Base-by-base conservation (phyloP, 2,888 invertebrate genomes). In the Callimorpha dominula region DNA sequence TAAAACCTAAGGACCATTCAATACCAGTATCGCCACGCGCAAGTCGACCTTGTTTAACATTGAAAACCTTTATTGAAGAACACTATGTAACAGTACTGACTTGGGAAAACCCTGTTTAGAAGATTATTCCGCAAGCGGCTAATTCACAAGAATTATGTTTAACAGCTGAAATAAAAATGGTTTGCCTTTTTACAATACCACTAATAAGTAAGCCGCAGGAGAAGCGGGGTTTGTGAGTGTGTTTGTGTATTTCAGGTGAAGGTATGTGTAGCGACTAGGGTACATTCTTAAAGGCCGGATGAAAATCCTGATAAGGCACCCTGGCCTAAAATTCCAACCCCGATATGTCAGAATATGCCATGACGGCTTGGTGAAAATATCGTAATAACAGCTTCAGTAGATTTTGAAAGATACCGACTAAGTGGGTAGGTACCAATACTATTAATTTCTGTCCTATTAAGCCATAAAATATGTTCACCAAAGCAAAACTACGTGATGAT, bases 401-500 rank as follows among this genome's bases (percentile, higher is more conserved):
- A 65, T 50, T 65, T 62, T 15, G 40, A 62, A 57, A 57, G 20
- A 4, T 20, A 31, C 31, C 20, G 20, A 64, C 14, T 43, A n/a
- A 49, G 65, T 20, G 49, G 20, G 14, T 20, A 65, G 20, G 14
- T 49, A 43, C 0, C 12, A 14, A 40, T 31, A 40, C 12, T 15
- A 46, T 20, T 68, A 57, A 57, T 54, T 68, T 68, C n/a, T 68
- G 42, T 67, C n/a, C 66, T 40, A 52, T 69, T 43, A 42, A 71
- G 20, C 7, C n/a, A 15, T 63, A 64, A 71, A 71, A 70, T 9
- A 65, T 40, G 54, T 50, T 63, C 57, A 77, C 40, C 62, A 70
- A 72, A 74, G 40, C 72, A 70, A 70, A 70, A 42, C 17, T 42
- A 17, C 50, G 31, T 17, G 66, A 52, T 50, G 66, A 66, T 66